These are phyloP conservation scores for Drosophila prolongata DNA, from an alignment of 2,888 invertebrate species.

Conservation along the genomic window DNA sequence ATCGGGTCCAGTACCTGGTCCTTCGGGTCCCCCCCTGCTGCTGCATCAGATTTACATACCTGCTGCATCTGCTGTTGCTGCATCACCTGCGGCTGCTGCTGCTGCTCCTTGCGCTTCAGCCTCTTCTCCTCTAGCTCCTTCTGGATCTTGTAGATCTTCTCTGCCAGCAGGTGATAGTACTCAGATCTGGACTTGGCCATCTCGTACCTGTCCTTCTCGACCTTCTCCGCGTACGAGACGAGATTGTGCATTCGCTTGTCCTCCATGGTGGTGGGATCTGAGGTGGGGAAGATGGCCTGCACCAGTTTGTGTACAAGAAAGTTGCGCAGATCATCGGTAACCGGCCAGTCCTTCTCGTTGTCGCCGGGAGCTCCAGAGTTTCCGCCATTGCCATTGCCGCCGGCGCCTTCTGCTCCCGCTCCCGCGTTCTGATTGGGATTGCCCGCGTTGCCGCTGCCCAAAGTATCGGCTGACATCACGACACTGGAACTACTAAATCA, in stretches of 20 bases:
- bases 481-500: constrained; percentile 19
- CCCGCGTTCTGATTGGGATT: constrained; percentile 30
- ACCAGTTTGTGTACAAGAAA: constrained; percentile 99
- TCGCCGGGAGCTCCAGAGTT: too few species aligned
- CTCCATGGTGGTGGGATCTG: constrained; percentile 97
- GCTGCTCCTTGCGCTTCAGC: constrained; percentile 88
- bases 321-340: constrained; percentile 98
- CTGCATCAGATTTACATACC: constrained; percentile 82
- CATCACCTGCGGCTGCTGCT: too few species aligned
- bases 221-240: too few species aligned
- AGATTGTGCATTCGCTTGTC: constrained; percentile 94
- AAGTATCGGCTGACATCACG: constrained; percentile 26
- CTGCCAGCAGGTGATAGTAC: constrained; percentile 98
- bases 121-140: constrained; percentile 98
- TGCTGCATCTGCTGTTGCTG: too few species aligned
- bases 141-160: constrained; percentile 99
- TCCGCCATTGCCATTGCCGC: too few species aligned
- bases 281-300: constrained; percentile 99
- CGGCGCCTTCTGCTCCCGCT: constrained; percentile 68
- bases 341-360: constrained; percentile 84
- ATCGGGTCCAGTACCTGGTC: too few species aligned
- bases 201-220: too few species aligned
- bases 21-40: constrained; percentile 64
- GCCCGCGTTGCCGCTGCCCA: too few species aligned
- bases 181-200: constrained; percentile 85